Evolutionary conservation across 2,113 vertebrate species (phyloP), one percentile per base, ranked within the genome.

Genomic region (Dolichallabes microphthalmus): DNA sequence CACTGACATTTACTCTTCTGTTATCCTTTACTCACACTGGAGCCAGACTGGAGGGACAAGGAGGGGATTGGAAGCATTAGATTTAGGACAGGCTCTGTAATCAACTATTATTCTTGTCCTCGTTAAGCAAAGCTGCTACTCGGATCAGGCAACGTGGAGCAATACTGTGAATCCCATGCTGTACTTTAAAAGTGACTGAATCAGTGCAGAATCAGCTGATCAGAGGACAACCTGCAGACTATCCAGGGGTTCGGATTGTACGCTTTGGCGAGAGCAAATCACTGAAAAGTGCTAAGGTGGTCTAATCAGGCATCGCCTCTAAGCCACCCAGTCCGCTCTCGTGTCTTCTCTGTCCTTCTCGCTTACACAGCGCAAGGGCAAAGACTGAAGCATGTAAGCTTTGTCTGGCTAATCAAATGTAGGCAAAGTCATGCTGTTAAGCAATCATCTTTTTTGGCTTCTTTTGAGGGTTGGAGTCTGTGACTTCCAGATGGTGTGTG

Each of bases 401-500:
- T 78, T 88, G 78, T 86, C 82, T 83, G 80, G 39, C 83, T 88
- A 90, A 87, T 88, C 71, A 86, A 89, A 89, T 89, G 88, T 90
- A 86, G 86, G 82, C 80, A 82, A 78, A 71, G 75, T 61, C 85
- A 82, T 88, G 88, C 85, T 88, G 88, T 88, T 86, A 89, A 89
- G 88, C 87, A 89, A 88, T 90, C 88, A 89, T 90, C 80, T 90
- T 88, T 78, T 89, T 89, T 89, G 90, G 83, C 89, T 79, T 50
- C 63, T 64, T 88, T 61, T 35, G 61, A 55, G 63, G 27, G 78
- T 73, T 85, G 79, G 88, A 82, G 77, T 85, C 76, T 90, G 58
- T 88, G 82, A 45, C 80, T 71, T 88, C 84, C 90, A 92, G 89
- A 92, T 89, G 89, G 90, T 88, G 87, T 84, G 86, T 63, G 81